Conservation (phyloP, 2,888 invertebrate species). For the Tenthredo scrophulariae region DNA sequence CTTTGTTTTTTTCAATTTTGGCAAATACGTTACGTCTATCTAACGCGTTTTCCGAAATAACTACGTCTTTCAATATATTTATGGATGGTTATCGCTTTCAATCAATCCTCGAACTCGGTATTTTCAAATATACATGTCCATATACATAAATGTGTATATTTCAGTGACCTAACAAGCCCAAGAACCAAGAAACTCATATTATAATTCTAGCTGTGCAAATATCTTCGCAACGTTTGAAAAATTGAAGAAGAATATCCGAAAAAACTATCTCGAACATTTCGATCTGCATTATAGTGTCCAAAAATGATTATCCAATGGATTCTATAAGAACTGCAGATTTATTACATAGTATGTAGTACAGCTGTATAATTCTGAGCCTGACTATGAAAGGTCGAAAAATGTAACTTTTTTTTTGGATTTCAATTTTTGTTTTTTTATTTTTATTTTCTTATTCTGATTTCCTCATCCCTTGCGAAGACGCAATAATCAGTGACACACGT, state of each 20-base stretch:
- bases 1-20: background rate
- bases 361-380: background rate
- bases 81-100: background rate
- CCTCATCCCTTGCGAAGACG: background rate
- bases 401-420: no score
- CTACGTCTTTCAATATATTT: background rate
- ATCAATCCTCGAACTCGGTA: background rate
- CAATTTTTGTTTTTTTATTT: no score
- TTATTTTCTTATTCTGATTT: background rate
- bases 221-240: background rate
- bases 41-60: slow-evolving; percentile 36
- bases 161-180: background rate
- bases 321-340: background rate
- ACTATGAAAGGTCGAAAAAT: background rate
- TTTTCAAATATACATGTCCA: background rate
- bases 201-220: background rate
- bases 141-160: background rate
- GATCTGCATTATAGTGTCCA: background rate
- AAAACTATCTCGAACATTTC: background rate
- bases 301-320: background rate
- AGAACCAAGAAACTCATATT: background rate
- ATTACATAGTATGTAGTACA: background rate
- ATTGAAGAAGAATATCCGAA: background rate
- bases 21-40: slow-evolving; percentile 29
- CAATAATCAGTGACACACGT: background rate